These are phyloP conservation scores for Clamator glandarius DNA, from an alignment of 2,797 vertebrate species.

Conservation along the genomic window DNA sequence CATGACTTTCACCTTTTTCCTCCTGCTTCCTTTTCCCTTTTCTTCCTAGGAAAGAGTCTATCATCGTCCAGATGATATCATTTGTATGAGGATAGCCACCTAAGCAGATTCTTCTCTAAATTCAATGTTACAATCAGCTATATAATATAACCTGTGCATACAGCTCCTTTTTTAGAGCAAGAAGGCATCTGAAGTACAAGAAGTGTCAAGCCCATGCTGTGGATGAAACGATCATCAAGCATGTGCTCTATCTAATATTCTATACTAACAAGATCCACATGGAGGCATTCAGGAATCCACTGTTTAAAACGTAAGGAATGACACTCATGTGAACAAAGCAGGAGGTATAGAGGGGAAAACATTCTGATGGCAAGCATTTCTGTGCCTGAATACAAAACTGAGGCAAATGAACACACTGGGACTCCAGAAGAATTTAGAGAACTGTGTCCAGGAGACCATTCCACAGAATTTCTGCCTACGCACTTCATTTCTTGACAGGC, in stretches of 20 bases:
- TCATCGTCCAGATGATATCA: not conserved
- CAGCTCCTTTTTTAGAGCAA: not conserved
- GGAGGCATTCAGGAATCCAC: not conserved
- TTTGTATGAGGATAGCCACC: not conserved
- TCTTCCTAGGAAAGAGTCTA: not conserved
- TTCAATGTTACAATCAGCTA: not conserved
- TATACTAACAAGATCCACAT: not conserved
- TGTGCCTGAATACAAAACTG: not conserved
- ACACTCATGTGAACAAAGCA: not conserved
- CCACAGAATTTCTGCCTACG: not conserved
- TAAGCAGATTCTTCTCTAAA: not conserved
- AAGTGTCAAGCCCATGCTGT: not conserved
- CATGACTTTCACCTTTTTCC: not conserved
- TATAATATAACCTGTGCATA: not conserved
- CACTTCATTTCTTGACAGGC: not conserved
- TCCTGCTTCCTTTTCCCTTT: not conserved
- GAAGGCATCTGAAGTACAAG: not conserved
- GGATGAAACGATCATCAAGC: not conserved
- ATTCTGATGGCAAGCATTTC: not conserved
- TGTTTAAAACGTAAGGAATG: not conserved
- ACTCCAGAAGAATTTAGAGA: not conserved
- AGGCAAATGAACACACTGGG: not conserved
- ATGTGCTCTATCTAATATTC: not conserved
- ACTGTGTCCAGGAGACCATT: not conserved
- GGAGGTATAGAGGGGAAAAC: not conserved